phyloP scores from a whole-genome alignment of 2,113 vertebrate species.

The Macquaria ambigua region DNA sequence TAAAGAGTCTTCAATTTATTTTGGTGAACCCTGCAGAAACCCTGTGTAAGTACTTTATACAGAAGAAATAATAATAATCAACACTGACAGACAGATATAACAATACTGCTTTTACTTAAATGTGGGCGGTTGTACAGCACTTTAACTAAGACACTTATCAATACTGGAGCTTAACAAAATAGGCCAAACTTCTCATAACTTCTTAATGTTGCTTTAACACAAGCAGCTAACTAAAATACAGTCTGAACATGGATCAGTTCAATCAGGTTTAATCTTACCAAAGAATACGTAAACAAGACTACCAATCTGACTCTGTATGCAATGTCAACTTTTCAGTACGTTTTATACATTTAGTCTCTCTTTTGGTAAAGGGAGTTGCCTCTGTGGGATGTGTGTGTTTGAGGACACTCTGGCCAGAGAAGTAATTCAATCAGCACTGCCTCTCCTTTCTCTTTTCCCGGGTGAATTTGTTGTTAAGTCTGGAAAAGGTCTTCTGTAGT shows the following conservation, averaged over 20 bases:
- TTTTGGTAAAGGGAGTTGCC: neutral
- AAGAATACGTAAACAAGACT: no score
- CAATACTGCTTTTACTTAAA: neutral
- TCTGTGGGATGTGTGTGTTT: neutral
- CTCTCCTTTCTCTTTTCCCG: neutral
- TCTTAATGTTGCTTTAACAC: neutral
- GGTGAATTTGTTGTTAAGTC: neutral
- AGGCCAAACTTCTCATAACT: no score
- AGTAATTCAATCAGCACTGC: conserved; percentile 1
- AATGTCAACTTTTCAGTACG: neutral
- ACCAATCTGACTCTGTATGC: neutral
- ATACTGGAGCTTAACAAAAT: neutral
- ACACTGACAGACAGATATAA: neutral
- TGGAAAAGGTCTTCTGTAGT: conserved; percentile 8
- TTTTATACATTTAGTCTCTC: no score
- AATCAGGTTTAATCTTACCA: no score
- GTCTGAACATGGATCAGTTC: no score
- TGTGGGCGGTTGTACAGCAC: neutral
- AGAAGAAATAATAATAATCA: neutral
- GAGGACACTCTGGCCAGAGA: neutral
- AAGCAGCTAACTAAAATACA: neutral
- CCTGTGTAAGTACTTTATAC: no score
- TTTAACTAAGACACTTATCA: neutral
- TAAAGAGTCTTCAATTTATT: no score
- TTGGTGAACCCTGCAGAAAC: no score